Base-by-base conservation (phyloP, 2,888 invertebrate genomes). In the Ornithoptera alexandrae region DNA sequence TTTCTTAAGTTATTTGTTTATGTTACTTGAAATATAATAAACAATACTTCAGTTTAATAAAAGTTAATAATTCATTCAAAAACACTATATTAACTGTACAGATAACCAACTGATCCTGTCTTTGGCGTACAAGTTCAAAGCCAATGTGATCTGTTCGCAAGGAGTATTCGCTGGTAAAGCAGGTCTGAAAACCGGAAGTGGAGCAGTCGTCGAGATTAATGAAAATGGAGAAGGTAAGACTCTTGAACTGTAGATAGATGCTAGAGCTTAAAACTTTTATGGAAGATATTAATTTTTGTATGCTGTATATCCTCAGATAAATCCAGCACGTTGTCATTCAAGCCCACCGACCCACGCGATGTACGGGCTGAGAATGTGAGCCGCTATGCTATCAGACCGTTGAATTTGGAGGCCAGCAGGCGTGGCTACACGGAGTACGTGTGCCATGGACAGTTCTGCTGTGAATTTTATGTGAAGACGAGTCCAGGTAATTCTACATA, bases 371-470 rank as follows among this genome's bases (percentile, higher is more conserved):
- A 85, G 66, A 87, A 90, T 17, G 69, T 86, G 63, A 83, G 80
- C 72, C 84, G 84, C 73, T 86, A 85, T 78, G 81, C 76, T 71
- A 79, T 83, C 68, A 88, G 72, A 56, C 85, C 87, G 0, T 46
- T 90, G 60, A 78, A 89, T 56, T 1, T 85, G 17, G 78, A 77
- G 22, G 81, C 82, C 4, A 81, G 84, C 39, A 60, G 46, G 1
- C 60, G 68, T 6, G 90, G 87, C 0, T 78, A 83, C 58, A 75
- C 70, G 12, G 82, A 89, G 12, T 79, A 78, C 0, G 83, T 91
- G 1, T 91, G 91, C 72, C 83, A 90, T 24, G 79, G 76, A 1
- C 71, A 67, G 0, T 85, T 90, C 73, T 91, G 91, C 76, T 91
- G 91, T 65, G 79, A 88, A 18, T 90, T 91, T 71, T 75, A 82